Percentiles rank a stretch among this genome's conserved stretches.
These are phyloP conservation scores for Dascillus cervinus DNA, from an alignment of 2,888 invertebrate genomes.

Conservation along the genomic window DNA sequence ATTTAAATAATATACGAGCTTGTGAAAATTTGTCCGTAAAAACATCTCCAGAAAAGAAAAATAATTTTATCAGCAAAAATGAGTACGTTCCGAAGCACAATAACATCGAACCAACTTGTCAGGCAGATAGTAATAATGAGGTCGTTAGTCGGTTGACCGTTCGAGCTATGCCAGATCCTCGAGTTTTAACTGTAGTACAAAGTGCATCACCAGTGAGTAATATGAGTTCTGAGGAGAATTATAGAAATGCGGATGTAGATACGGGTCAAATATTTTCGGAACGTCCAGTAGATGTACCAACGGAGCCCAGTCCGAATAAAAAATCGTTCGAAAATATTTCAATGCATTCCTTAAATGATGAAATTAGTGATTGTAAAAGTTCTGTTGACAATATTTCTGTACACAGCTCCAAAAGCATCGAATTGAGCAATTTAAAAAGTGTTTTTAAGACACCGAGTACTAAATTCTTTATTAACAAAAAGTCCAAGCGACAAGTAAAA, in stretches of 20 bases:
- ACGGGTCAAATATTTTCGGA: conserved; percentile 29
- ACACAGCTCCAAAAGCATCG: conserved; percentile 53
- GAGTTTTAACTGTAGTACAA: conserved; percentile 9
- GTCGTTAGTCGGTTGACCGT: conserved; percentile 47
- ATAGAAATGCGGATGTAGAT: conserved; percentile 25
- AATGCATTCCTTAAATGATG: conserved; percentile 22
- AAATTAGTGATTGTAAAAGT: conserved; percentile 26
- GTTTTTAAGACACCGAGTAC: conserved; percentile 36
- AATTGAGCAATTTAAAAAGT: conserved; percentile 32
- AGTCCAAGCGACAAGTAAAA: conserved; percentile 25
- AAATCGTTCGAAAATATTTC: conserved; percentile 27
- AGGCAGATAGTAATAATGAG: background rate
- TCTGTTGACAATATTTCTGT: conserved; percentile 51
- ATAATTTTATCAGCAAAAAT: no score
- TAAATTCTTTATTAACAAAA: conserved; percentile 28
- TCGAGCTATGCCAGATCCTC: conserved; percentile 58
- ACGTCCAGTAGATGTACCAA: conserved; percentile 37
- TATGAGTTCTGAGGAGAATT: conserved; percentile 23
- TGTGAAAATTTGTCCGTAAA: conserved; percentile 29
- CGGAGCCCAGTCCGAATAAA: conserved; percentile 21
- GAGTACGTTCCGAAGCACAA: conserved; percentile 19
- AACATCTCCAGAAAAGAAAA: no score
- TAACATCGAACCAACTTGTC: conserved; percentile 13
- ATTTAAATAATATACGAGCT: conserved; percentile 37
- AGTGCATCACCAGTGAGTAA: background rate